Conservation (phyloP, 2,888 invertebrate species). For the Meteorus colon region DNA sequence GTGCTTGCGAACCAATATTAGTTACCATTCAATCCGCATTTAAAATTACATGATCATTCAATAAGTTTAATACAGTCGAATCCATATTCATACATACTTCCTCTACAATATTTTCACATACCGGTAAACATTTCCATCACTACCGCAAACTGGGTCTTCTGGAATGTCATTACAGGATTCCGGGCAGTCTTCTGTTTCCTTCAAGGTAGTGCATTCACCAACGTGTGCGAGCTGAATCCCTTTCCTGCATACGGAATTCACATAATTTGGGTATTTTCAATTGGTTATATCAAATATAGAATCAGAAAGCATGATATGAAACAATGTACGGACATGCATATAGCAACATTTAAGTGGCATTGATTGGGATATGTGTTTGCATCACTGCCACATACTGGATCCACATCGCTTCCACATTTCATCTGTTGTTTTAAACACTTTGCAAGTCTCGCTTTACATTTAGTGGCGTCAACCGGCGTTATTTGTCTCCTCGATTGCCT, state of each 20-base stretch:
- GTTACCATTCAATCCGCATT: neutral
- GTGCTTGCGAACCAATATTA: neutral
- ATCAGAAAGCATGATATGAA: neutral
- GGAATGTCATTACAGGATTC: slow-evolving; percentile 77
- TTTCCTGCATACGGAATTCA: slow-evolving; percentile 75
- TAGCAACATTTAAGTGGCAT: slow-evolving; percentile 87
- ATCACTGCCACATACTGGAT: slow-evolving; percentile 93
- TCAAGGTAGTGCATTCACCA: slow-evolving; percentile 88
- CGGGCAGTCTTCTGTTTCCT: slow-evolving; percentile 79
- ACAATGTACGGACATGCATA: slow-evolving; percentile 83
- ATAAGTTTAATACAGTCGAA: neutral
- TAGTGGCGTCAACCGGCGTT: slow-evolving; percentile 84
- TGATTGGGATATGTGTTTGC: slow-evolving; percentile 89
- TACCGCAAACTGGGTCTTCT: slow-evolving; percentile 88
- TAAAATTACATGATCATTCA: neutral
- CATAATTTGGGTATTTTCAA: neutral
- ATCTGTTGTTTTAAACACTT: slow-evolving; percentile 85
- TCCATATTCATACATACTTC: neutral
- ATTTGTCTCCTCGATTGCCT: slow-evolving; percentile 77
- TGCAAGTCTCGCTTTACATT: slow-evolving; percentile 83
- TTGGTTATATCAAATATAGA: neutral
- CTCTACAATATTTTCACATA: slow-evolving; percentile 64
- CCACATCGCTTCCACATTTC: slow-evolving; percentile 79
- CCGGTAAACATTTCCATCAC: slow-evolving; percentile 92
- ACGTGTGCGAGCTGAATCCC: slow-evolving; percentile 91